phyloP scores from a whole-genome alignment of 2,113 vertebrate genomes.

The Labeo rohita region DNA sequence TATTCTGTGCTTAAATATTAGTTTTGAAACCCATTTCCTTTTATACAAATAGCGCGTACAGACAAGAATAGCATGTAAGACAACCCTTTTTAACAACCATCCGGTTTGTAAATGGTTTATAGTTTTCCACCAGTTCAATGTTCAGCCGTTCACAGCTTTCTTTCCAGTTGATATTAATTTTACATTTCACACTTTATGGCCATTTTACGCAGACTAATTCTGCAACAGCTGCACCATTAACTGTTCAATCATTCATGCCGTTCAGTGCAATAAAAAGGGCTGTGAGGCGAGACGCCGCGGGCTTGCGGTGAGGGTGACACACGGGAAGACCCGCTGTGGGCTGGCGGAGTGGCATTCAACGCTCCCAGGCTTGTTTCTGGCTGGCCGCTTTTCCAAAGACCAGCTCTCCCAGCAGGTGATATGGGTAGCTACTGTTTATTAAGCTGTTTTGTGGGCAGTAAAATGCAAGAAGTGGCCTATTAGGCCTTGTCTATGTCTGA shows the following conservation, averaged over 20 bases:
- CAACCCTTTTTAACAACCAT: constrained; percentile 12
- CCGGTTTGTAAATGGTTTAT: constrained; percentile 46
- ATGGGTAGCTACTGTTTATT: constrained; percentile 65
- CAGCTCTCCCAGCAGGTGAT: constrained; percentile 58
- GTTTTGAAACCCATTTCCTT: constrained; percentile 31
- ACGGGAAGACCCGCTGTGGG: constrained; percentile 40
- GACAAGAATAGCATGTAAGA: constrained; percentile 36
- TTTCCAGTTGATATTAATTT: constrained; percentile 35
- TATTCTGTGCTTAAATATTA: constrained; percentile 41
- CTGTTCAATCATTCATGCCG: constrained; percentile 1
- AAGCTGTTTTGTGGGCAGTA: constrained; percentile 65
- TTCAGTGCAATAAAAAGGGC: constrained; percentile 46
- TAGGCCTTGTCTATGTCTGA: constrained; percentile 69
- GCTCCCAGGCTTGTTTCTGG: constrained; percentile 53
- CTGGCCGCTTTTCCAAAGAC: constrained; percentile 45
- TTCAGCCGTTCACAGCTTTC: constrained; percentile 13
- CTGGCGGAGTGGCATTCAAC: constrained; percentile 15
- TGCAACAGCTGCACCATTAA: constrained; percentile 33
- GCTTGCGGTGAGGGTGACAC: constrained; percentile 28
- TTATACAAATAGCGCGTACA: constrained; percentile 17
- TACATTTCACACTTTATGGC: constrained; percentile 41
- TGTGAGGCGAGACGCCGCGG: background rate
- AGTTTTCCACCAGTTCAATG: constrained; percentile 34
- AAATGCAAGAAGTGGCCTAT: constrained; percentile 61
- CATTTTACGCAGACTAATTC: constrained; percentile 30